Conservation (phyloP, 2,113 vertebrate genomes). For the Cyprinodon variegatus region DNA sequence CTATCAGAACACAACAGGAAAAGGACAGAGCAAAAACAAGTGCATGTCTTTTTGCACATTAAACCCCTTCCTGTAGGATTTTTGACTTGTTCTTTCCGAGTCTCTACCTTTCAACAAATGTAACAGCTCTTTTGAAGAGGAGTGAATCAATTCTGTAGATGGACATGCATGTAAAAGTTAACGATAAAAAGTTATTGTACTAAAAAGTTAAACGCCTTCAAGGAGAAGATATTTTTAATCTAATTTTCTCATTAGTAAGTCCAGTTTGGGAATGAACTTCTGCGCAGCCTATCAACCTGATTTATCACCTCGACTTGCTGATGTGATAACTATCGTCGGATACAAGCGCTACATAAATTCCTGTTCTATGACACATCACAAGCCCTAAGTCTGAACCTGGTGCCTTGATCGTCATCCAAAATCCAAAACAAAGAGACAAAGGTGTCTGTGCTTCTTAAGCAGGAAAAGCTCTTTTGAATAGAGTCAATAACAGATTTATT, state of each 20-base stretch:
- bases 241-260: neutral
- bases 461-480: slow-evolving; percentile 51
- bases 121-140: slow-evolving; percentile 22
- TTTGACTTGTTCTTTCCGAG: slow-evolving; percentile 31
- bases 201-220: slow-evolving; percentile 25
- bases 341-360: slow-evolving; percentile 62
- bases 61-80: slow-evolving; percentile 81
- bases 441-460: slow-evolving; percentile 43
- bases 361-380: slow-evolving; percentile 52
- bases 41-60: slow-evolving; percentile 82
- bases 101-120: slow-evolving; percentile 28
- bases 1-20: slow-evolving; percentile 87
- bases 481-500: slow-evolving; percentile 45
- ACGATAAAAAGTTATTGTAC: neutral
- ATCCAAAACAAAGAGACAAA: slow-evolving; percentile 64
- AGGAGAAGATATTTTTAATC: neutral
- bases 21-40: slow-evolving; percentile 78
- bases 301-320: slow-evolving; percentile 59
- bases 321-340: slow-evolving; percentile 63
- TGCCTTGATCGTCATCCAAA: slow-evolving; percentile 68
- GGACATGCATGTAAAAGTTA: neutral
- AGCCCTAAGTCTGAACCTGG: slow-evolving; percentile 30
- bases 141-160: slow-evolving; percentile 25
- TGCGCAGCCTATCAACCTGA: slow-evolving; percentile 23
- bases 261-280: neutral